A percentile compares a stretch with the other conserved stretches of the same genome.
Evolutionary conservation across 2,888 invertebrate genomes (phyloP).

Genomic region (Philonicus albiceps): DNA sequence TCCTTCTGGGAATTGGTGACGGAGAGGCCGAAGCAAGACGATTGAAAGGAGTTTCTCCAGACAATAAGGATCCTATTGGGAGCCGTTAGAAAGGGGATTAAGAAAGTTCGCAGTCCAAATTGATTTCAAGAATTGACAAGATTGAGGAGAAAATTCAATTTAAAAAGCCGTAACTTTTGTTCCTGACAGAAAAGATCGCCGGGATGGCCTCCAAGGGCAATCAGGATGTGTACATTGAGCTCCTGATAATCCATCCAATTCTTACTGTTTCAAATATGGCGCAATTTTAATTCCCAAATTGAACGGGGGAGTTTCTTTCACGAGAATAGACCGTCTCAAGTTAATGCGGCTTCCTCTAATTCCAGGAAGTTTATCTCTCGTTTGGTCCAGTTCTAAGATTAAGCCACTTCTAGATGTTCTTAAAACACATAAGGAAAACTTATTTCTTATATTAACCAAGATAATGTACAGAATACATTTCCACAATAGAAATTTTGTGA

Average conservation of each 20-base stretch:
- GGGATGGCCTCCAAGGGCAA: background rate
- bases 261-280: background rate
- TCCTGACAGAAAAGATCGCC: slow-evolving; percentile 28
- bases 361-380: background rate
- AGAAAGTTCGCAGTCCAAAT: slow-evolving; percentile 38
- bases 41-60: background rate
- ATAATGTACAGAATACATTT: too few species aligned
- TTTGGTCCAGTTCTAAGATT: background rate
- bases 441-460: background rate
- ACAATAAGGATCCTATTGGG: slow-evolving; percentile 36
- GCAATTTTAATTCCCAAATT: slow-evolving; percentile 8
- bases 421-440: background rate
- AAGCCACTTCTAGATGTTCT: background rate
- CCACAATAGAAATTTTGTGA: too few species aligned
- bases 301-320: background rate
- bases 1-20: background rate
- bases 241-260: background rate
- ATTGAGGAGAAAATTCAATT: slow-evolving; percentile 41
- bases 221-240: slow-evolving; percentile 5
- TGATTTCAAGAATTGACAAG: slow-evolving; percentile 42
- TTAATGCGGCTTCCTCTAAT: background rate
- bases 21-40: background rate
- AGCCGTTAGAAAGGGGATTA: slow-evolving; percentile 39
- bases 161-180: slow-evolving; percentile 41
- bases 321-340: background rate